Evolutionary conservation across 2,888 invertebrate species (phyloP).

Genomic region (Scaeva pyrastri): DNA sequence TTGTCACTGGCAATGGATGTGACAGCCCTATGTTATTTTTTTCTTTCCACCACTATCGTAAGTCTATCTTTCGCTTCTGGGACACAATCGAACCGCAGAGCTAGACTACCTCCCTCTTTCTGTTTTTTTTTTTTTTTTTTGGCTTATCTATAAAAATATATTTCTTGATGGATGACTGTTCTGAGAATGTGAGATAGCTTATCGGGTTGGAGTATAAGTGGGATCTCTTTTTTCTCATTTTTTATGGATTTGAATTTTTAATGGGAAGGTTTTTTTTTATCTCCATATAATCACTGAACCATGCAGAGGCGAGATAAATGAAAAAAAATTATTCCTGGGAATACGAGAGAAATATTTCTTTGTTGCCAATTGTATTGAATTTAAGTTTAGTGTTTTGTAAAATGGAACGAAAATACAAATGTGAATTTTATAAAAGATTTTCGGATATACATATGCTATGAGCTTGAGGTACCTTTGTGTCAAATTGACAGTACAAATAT

Average conservation of each 20-base stretch:
- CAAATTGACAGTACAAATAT: too few species aligned
- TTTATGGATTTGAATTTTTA: slow-evolving; percentile 26
- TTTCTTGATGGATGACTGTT: slow-evolving; percentile 72
- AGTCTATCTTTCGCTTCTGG: slow-evolving; percentile 66
- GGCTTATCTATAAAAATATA: slow-evolving; percentile 55
- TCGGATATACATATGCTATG: too few species aligned
- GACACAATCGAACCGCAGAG: slow-evolving; percentile 38
- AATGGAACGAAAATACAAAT: neutral
- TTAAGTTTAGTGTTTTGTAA: neutral
- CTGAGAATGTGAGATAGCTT: slow-evolving; percentile 60
- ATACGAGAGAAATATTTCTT: neutral
- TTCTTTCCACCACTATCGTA: slow-evolving; percentile 52
- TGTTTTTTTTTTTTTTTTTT: neutral
- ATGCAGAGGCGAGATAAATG: slow-evolving; percentile 17
- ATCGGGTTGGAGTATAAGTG: slow-evolving; percentile 42
- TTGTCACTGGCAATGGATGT: slow-evolving; percentile 44
- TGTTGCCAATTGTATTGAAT: neutral
- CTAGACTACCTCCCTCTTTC: too few species aligned
- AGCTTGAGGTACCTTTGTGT: too few species aligned
- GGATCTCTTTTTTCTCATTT: slow-evolving; percentile 29
- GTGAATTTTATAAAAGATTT: too few species aligned
- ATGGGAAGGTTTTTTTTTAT: slow-evolving; percentile 29
- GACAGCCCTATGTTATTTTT: slow-evolving; percentile 21
- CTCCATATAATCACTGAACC: slow-evolving; percentile 44
- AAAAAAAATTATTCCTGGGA: neutral